Evolutionary conservation across 2,113 vertebrate species (phyloP).

Genomic region (Misgurnus anguillicaudatus): DNA sequence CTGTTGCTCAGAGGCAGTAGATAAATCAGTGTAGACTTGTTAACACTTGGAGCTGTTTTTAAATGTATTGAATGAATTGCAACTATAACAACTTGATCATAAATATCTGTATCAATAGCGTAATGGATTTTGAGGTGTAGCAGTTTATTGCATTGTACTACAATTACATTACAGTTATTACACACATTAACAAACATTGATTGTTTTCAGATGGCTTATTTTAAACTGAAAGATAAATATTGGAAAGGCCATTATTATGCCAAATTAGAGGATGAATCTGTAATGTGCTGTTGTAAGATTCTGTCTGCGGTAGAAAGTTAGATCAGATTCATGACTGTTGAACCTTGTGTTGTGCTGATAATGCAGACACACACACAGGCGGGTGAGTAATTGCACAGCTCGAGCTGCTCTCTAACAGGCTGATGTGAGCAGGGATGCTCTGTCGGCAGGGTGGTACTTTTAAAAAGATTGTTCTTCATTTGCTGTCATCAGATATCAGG

Average conservation of each 20-base stretch:
- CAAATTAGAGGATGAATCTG: conserved; percentile 1
- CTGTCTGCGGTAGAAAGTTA: background rate
- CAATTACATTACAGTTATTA: background rate
- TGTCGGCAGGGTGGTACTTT: background rate
- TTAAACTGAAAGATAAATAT: background rate
- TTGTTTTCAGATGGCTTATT: conserved; percentile 2
- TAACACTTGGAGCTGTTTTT: too few species aligned
- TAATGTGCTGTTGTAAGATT: conserved; percentile 16
- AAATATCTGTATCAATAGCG: too few species aligned
- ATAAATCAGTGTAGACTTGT: background rate
- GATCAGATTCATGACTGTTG: conserved; percentile 12
- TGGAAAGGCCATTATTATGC: background rate
- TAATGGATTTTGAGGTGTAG: too few species aligned
- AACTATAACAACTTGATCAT: too few species aligned
- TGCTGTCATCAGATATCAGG: background rate
- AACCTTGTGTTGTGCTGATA: conserved; percentile 10
- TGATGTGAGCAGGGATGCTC: background rate
- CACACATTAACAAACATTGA: background rate
- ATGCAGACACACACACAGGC: background rate
- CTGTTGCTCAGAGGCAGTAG: background rate
- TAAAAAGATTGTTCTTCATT: background rate
- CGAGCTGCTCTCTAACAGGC: background rate
- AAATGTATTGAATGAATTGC: too few species aligned
- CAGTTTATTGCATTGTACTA: background rate
- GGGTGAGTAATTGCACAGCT: background rate